Percentiles rank a stretch among this genome's conserved stretches.
These are phyloP conservation scores for Nasonia giraulti DNA, from an alignment of 1,140 invertebrate genomes.

Conservation along the genomic window DNA sequence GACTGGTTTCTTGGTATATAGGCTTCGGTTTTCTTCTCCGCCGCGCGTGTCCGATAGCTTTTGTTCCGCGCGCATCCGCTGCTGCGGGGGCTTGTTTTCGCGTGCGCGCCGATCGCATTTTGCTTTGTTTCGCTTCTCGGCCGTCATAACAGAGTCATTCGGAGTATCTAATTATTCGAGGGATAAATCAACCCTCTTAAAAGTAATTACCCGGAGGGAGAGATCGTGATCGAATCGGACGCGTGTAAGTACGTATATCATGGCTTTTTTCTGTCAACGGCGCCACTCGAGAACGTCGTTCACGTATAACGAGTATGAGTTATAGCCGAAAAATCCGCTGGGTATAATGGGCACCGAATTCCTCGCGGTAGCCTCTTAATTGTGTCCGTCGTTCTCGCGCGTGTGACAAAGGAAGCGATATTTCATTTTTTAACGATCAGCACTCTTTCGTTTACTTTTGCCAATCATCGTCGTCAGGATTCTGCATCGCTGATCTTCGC, in stretches of 20 bases:
- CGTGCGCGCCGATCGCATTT: not conserved
- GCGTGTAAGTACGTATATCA: conserved; percentile 8
- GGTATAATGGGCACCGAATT: conserved; percentile 14
- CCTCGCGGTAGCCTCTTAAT: conserved; percentile 16
- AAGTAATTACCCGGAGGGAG: not conserved
- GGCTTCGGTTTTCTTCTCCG: no score
- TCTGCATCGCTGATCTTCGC: not conserved
- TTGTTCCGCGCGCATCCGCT: no score
- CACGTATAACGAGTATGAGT: conserved; percentile 23
- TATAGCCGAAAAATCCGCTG: not conserved
- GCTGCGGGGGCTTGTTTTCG: not conserved
- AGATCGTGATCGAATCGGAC: not conserved
- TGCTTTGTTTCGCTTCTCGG: not conserved
- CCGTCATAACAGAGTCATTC: not conserved
- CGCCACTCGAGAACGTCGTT: not conserved
- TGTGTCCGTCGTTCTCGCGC: not conserved
- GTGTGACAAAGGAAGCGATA: not conserved
- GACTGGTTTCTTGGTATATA: conserved; percentile 35
- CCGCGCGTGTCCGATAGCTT: no score
- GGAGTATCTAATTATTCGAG: not conserved
- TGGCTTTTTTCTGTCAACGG: not conserved
- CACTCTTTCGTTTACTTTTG: not conserved
- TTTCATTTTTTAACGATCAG: not conserved
- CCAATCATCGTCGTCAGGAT: not conserved
- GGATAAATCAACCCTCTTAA: not conserved